These are phyloP conservation scores for Cheilosia impressa DNA, from an alignment of 2,888 invertebrate genomes.

Conservation along the genomic window DNA sequence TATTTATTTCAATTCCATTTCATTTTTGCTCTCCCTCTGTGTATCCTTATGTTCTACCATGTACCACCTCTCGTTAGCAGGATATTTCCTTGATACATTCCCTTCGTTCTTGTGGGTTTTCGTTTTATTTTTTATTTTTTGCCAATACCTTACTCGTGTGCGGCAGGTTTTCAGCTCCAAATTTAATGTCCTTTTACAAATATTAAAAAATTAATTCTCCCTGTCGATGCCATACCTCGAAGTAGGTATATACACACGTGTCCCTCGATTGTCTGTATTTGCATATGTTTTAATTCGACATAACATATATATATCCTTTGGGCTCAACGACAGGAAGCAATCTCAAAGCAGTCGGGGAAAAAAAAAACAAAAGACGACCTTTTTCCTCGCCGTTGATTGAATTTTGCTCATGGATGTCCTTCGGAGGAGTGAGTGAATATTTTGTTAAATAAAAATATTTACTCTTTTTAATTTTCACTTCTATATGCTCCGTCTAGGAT, in stretches of 20 bases:
- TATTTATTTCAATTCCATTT: slow-evolving; percentile 68
- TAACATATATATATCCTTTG: slow-evolving; percentile 60
- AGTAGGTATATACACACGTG: slow-evolving; percentile 4
- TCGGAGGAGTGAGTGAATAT: slow-evolving; percentile 31
- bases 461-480: slow-evolving; percentile 34
- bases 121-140: slow-evolving; percentile 21
- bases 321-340: slow-evolving; percentile 9
- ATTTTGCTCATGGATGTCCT: slow-evolving; percentile 54
- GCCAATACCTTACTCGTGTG: slow-evolving; percentile 40
- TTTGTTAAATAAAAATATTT: slow-evolving; percentile 71
- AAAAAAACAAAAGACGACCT: slow-evolving; percentile 48
- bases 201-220: slow-evolving; percentile 73
- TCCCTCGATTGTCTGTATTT: slow-evolving; percentile 66
- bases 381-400: slow-evolving; percentile 55
- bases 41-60: slow-evolving; percentile 9
- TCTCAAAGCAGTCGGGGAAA: neutral
- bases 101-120: slow-evolving; percentile 8
- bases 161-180: slow-evolving; percentile 34
- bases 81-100: slow-evolving; percentile 60
- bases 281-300: slow-evolving; percentile 72
- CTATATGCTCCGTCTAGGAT: neutral
- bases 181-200: slow-evolving; percentile 74
- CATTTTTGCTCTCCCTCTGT: slow-evolving; percentile 9
- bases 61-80: slow-evolving; percentile 53
- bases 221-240: slow-evolving; percentile 24